phyloP scores from a whole-genome alignment of 1,140 invertebrate species.

The Melipona quadrifasciata region DNA sequence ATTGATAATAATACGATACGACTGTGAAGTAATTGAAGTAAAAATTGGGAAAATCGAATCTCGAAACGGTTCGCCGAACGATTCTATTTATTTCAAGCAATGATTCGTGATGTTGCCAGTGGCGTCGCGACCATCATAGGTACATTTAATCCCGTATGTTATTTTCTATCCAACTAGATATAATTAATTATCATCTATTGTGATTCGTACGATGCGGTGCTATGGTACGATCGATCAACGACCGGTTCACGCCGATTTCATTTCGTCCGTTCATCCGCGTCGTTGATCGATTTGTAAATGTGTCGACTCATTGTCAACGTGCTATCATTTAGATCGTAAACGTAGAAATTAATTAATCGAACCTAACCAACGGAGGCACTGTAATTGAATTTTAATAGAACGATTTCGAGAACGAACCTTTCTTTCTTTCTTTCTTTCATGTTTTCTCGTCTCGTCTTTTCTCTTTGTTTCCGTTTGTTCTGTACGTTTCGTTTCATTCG shows the following conservation, averaged over 20 bases:
- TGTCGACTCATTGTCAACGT: slow-evolving; percentile 2
- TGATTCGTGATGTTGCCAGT: background rate
- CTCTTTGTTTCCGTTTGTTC: no score
- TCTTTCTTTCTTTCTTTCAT: background rate
- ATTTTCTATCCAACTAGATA: background rate
- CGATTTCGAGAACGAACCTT: background rate
- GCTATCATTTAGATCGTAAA: slow-evolving; percentile 22
- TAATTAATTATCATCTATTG: slow-evolving; percentile 22
- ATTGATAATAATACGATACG: background rate
- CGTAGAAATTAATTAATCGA: slow-evolving; percentile 14
- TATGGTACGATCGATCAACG: slow-evolving; percentile 1
- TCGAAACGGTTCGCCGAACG: background rate
- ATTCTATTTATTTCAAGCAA: background rate
- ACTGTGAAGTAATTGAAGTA: background rate
- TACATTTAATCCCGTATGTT: slow-evolving; percentile 25
- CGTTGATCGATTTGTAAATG: background rate
- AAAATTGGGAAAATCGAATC: background rate
- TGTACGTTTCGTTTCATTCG: background rate
- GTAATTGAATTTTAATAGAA: slow-evolving; percentile 1
- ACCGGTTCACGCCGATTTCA: background rate
- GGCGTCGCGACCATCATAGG: background rate
- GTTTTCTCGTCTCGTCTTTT: background rate
- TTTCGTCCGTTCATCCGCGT: background rate
- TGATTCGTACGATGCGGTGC: slow-evolving; percentile 28
- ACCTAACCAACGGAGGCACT: slow-evolving; percentile 15